These are phyloP conservation scores for Chloebia gouldiae DNA, from an alignment of 2,113 vertebrate species.

Conservation along the genomic window DNA sequence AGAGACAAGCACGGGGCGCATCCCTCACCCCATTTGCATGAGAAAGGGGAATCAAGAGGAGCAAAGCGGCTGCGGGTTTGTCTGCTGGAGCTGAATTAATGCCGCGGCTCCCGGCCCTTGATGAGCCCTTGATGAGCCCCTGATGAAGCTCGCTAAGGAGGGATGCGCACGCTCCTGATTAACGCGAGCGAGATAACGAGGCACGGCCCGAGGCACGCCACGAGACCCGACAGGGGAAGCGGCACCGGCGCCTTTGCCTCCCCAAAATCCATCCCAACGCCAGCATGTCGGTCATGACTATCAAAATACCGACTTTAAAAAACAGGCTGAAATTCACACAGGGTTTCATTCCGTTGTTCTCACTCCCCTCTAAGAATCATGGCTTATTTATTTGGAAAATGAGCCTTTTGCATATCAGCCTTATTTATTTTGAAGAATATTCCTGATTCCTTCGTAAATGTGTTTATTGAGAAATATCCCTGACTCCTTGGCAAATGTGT, in stretches of 20 bases:
- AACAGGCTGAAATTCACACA: fast-evolving
- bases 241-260: fast-evolving
- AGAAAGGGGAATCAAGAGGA: not conserved
- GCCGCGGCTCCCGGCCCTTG: not conserved
- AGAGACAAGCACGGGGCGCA: not conserved
- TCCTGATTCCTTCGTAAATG: not conserved
- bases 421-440: not conserved
- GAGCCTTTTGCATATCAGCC: not conserved
- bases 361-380: too few relatives aligned
- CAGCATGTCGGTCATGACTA: not conserved
- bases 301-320: not conserved
- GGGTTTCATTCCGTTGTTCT: not conserved
- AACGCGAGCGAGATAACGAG: not conserved
- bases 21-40: not conserved
- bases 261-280: fast-evolving
- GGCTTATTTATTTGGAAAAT: not conserved
- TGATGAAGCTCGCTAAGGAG: not conserved
- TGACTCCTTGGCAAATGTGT: not conserved
- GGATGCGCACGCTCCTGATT: not conserved
- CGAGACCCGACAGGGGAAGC: too few relatives aligned
- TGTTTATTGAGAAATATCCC: not conserved
- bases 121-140: not conserved
- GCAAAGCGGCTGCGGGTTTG: not conserved
- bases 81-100: not conserved
- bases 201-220: too few relatives aligned